These are phyloP conservation scores for Centruroides vittatus DNA, from an alignment of 1,140 invertebrate genomes.

Conservation along the genomic window DNA sequence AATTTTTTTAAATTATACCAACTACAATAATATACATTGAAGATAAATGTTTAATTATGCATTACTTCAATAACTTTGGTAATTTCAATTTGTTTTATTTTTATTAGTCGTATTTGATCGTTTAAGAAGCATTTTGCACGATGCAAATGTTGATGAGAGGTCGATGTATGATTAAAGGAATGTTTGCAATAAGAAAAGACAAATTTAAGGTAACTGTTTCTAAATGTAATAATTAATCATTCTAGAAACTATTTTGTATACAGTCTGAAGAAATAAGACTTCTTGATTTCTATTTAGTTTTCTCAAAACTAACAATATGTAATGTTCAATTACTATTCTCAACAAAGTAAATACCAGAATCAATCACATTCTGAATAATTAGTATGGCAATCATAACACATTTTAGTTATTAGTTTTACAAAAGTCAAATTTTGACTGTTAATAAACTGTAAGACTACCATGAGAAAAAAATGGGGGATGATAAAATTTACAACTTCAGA, in stretches of 20 bases:
- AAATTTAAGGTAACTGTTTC: conserved; percentile 51
- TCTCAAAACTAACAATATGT: too few species aligned
- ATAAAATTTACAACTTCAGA: too few species aligned
- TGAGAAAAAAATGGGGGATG: too few species aligned
- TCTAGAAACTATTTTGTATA: too few species aligned
- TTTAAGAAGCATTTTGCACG: conserved; percentile 83
- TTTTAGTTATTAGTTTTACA: neutral
- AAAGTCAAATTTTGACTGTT: neutral
- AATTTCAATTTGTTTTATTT: conserved; percentile 1
- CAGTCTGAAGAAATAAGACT: too few species aligned
- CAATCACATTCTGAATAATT: neutral
- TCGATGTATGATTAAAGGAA: conserved; percentile 99
- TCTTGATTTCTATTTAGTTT: neutral
- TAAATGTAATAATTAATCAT: neutral
- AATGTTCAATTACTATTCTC: too few species aligned
- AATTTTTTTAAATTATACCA: too few species aligned
- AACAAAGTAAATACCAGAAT: too few species aligned
- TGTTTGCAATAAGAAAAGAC: conserved; percentile 83
- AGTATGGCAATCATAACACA: neutral
- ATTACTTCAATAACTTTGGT: neutral
- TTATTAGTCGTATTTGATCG: conserved; percentile 83
- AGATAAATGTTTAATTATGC: too few species aligned
- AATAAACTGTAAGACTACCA: too few species aligned
- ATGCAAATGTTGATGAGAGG: conserved; percentile 75
- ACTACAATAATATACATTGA: too few species aligned